Evolutionary conservation across 2,888 invertebrate genomes (phyloP).

Genomic region (Tipula confusa): DNA sequence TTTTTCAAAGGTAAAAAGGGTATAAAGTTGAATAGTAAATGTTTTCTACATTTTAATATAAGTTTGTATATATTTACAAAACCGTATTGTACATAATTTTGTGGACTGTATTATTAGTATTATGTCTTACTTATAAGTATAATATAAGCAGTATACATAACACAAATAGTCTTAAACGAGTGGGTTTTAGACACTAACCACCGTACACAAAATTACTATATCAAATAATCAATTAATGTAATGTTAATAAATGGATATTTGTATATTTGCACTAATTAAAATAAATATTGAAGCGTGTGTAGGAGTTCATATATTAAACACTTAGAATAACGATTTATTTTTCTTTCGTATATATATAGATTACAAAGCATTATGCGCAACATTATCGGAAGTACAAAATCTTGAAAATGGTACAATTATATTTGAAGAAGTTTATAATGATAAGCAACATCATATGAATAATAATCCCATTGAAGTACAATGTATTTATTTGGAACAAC

Average conservation of each 20-base stretch:
- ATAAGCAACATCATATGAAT: slow-evolving; percentile 37
- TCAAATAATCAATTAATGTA: slow-evolving; percentile 12
- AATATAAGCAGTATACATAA: not conserved
- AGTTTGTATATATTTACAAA: too few species aligned
- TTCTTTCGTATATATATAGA: slow-evolving; percentile 41
- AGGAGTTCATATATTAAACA: not conserved
- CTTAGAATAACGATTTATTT: not conserved
- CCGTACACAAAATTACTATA: slow-evolving; percentile 4
- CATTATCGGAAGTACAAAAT: slow-evolving; percentile 49
- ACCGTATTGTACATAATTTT: not conserved
- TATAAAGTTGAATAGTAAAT: too few species aligned
- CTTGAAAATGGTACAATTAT: slow-evolving; percentile 50
- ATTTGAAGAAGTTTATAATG: slow-evolving; percentile 41
- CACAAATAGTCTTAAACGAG: not conserved
- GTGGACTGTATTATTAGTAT: not conserved
- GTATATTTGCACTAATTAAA: not conserved
- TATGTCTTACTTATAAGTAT: too few species aligned
- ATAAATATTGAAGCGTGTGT: not conserved
- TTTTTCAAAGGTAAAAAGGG: too few species aligned
- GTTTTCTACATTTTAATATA: too few species aligned
- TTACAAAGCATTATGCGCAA: slow-evolving; percentile 51
- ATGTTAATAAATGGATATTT: slow-evolving; percentile 3
- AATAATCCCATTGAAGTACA: slow-evolving; percentile 43
- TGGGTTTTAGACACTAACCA: not conserved
- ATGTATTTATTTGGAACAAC: slow-evolving; percentile 39